Evolutionary conservation across 2,113 vertebrate species (phyloP), one percentile per base, ranked within the genome.

Genomic region (Ciconia maguari): DNA sequence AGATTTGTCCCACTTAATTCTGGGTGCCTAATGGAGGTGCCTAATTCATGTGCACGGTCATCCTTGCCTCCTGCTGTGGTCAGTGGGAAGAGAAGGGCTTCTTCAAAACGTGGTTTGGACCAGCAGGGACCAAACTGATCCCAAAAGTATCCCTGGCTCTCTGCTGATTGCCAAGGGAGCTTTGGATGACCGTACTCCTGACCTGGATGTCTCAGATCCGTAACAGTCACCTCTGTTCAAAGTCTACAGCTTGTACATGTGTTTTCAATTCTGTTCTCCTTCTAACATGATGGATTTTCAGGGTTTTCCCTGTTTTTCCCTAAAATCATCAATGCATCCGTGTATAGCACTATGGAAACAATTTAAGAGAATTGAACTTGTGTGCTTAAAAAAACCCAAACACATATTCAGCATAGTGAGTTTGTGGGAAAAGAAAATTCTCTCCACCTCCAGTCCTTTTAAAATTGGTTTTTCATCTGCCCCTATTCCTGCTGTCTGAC

Each of bases 381-480:
- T 8, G 24, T 75, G 65, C 85, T 86, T 94, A 94, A 86, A 78
- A 94, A 74, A 88, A 20, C 69, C 46, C 44, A 51, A 94, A 72
- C 60, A n/a, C 6, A 4, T 54, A 41, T 27, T 49, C 80, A 48
- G 34, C 44, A 10, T 49, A 21, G 54, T 72, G 76, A 83, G 54
- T 46, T 85, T 55, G 87, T 84, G 44, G 62, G 65, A 60, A 95
- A 78, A 76, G 44, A 82, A 91, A 94, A 90, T 90, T 86, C 83
- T 74, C 2, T 46, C 70, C 76, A 66, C 48, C 89, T 93, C 62
- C 65, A 89, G 32, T 44, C 76, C 60, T 64, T 76, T 61, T 92
- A 94, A 95, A 83, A 95, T 86, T 10, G 83, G 77, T 90, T 96
- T 96, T 94, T 94, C 51, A 66, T 62, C 68, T 91, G 41, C 71